Evolutionary conservation across 35 echinoderm and acorn worm genomes (phyloP).

Genomic region (Heliocidaris erythrogramma): DNA sequence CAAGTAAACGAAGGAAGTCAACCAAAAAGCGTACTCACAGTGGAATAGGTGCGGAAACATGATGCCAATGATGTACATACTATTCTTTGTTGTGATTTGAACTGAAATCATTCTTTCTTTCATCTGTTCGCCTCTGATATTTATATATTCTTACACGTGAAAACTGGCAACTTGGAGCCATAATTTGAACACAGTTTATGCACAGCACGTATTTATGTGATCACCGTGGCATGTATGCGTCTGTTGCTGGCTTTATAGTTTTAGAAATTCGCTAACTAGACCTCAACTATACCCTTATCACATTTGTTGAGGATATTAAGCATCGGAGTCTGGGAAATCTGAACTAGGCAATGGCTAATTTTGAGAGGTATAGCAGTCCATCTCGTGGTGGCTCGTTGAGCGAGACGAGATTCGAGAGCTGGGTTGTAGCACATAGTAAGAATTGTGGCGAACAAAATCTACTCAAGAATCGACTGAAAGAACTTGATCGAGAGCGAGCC

Average conservation of each 20-base stretch:
- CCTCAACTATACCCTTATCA: not conserved
- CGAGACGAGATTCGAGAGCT: not conserved
- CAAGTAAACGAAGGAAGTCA: no score
- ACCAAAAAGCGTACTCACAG: no score
- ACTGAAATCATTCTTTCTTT: no score
- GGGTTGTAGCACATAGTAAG: constrained; percentile 20
- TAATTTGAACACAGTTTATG: no score
- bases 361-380: not conserved
- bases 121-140: no score
- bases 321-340: not conserved
- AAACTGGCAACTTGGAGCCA: no score
- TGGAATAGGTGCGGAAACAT: no score
- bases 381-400: not conserved
- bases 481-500: not conserved
- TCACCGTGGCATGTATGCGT: not conserved
- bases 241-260: not conserved
- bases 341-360: not conserved
- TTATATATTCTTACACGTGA: no score
- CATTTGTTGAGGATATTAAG: no score
- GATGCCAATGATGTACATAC: no score
- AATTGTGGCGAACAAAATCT: constrained; percentile 26
- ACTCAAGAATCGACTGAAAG: not conserved
- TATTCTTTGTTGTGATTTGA: no score
- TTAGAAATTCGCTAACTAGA: not conserved
- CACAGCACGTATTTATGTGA: not conserved